Percentiles rank a stretch among this genome's conserved stretches.
These are phyloP conservation scores for Myotis findleyi DNA, from an alignment of 2,797 vertebrate genomes.

Conservation along the genomic window DNA sequence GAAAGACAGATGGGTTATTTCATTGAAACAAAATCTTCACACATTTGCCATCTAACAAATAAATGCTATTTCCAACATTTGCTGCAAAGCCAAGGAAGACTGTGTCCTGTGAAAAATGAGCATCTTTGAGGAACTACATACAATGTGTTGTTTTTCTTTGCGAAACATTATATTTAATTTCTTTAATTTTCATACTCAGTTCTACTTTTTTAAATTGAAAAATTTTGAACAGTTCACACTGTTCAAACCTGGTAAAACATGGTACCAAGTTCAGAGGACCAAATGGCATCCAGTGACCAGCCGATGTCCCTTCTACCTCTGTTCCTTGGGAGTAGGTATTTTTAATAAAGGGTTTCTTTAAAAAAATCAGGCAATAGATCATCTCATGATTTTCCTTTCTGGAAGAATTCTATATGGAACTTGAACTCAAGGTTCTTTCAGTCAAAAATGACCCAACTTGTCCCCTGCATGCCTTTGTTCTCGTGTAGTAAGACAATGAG, in stretches of 20 bases:
- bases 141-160: conserved; percentile 20
- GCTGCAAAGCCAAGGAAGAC: not conserved
- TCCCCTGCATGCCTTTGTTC: not conserved
- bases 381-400: conserved; percentile 4
- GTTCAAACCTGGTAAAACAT: not conserved
- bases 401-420: conserved; percentile 37
- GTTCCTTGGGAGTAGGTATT: not conserved
- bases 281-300: not conserved
- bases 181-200: not conserved
- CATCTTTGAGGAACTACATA: conserved; percentile 41
- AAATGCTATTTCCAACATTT: conserved; percentile 41
- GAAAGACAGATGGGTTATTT: conserved; percentile 28
- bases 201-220: conserved; percentile 16
- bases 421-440: conserved; percentile 9
- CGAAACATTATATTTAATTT: conserved; percentile 22
- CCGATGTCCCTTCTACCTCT: not conserved
- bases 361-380: not conserved
- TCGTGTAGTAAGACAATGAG: not conserved
- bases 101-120: conserved; percentile 1
- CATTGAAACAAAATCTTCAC: not conserved
- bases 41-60: conserved; percentile 34
- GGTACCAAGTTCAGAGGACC: not conserved
- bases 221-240: not conserved
- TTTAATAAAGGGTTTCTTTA: conserved; percentile 41
- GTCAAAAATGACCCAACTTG: not conserved